phyloP scores from a whole-genome alignment of 2,113 vertebrate species.

The Struthio camelus region DNA sequence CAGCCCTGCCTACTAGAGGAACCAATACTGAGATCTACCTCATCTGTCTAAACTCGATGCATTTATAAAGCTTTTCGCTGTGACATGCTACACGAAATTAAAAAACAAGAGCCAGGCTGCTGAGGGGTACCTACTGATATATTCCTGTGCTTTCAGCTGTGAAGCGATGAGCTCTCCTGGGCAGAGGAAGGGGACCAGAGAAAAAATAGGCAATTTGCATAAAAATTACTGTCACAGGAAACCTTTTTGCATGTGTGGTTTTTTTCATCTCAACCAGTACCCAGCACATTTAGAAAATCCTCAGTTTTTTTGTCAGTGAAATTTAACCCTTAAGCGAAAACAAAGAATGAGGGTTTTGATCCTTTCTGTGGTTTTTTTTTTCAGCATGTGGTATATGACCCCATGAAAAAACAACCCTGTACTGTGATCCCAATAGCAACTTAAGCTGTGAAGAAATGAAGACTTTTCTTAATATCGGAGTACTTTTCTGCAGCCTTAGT shows the following conservation, averaged over 20 bases:
- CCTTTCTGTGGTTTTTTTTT: neutral
- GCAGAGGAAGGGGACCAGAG: neutral
- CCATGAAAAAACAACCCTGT: neutral
- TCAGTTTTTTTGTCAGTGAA: neutral
- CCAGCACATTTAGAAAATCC: neutral
- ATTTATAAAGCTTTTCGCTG: neutral
- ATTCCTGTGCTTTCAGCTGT: conserved; percentile 20
- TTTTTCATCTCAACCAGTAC: neutral
- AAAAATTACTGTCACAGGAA: conserved; percentile 15
- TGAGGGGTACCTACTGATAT: neutral
- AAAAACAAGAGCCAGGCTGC: neutral
- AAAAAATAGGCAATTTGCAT: neutral
- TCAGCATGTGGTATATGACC: fast-evolving
- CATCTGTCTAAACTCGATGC: neutral
- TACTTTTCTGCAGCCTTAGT: neutral
- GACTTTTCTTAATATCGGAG: neutral
- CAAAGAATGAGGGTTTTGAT: neutral
- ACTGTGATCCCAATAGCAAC: neutral
- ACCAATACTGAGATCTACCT: neutral
- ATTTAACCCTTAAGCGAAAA: neutral
- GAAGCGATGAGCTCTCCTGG: neutral
- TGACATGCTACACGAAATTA: neutral
- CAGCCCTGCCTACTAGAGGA: neutral
- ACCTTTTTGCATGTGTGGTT: neutral
- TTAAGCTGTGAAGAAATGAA: neutral